phyloP scores from a whole-genome alignment of 1,140 invertebrate species.

The Globodera rostochiensis region DNA sequence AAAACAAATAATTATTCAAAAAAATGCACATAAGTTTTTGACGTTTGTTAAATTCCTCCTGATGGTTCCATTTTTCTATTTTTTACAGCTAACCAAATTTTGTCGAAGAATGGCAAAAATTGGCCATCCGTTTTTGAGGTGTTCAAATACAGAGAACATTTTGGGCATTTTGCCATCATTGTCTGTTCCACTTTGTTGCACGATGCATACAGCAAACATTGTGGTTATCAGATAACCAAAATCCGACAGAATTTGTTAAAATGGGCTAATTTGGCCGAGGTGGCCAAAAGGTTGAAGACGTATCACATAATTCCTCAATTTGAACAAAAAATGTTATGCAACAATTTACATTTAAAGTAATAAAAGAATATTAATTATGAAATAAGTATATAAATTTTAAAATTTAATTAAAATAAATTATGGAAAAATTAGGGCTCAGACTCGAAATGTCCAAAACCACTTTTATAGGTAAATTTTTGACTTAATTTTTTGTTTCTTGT shows the following conservation, averaged over 20 bases:
- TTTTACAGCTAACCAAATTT: background rate
- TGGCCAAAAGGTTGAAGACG: background rate
- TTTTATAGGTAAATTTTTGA: too few relatives aligned
- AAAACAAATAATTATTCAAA: background rate
- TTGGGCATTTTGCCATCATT: slow-evolving; percentile 14
- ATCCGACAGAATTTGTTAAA: background rate
- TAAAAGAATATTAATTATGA: too few relatives aligned
- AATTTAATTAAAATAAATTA: too few relatives aligned
- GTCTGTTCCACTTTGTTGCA: background rate
- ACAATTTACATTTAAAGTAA: too few relatives aligned
- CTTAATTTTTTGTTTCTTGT: too few relatives aligned
- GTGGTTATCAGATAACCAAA: background rate
- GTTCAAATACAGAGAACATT: background rate
- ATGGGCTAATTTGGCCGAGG: background rate
- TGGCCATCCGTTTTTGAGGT: background rate
- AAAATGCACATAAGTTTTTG: background rate
- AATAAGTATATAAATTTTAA: too few relatives aligned
- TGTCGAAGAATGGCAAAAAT: background rate
- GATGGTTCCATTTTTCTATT: background rate
- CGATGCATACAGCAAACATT: background rate
- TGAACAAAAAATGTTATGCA: slow-evolving; percentile 2
- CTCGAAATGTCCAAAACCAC: too few relatives aligned
- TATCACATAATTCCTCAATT: slow-evolving; percentile 18
- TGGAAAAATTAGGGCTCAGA: too few relatives aligned
- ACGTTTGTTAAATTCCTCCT: background rate